phyloP scores from a whole-genome alignment of 2,888 invertebrate genomes.

The Polydrusus cervinus region DNA sequence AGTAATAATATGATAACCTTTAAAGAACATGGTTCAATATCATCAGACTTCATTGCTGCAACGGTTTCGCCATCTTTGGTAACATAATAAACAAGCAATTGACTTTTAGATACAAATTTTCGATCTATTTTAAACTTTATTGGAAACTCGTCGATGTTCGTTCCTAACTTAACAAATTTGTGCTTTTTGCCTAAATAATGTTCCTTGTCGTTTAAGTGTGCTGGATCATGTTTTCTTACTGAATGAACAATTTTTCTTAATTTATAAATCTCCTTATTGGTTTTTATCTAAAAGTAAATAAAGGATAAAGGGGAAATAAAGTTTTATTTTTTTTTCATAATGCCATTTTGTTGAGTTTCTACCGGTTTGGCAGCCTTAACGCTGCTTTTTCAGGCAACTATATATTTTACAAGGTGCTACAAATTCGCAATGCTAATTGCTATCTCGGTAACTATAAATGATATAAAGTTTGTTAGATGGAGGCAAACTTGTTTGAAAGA shows the following conservation, averaged over 20 bases:
- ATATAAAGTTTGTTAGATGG: too few relatives aligned
- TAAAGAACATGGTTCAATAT: conserved; percentile 74
- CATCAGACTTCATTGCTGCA: conserved; percentile 73
- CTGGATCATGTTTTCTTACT: conserved; percentile 59
- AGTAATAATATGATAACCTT: conserved; percentile 48
- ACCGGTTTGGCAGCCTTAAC: too few relatives aligned
- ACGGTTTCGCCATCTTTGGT: conserved; percentile 74
- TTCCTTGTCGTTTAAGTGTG: conserved; percentile 60
- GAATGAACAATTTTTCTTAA: conserved; percentile 62
- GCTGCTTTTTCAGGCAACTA: too few relatives aligned
- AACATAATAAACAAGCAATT: conserved; percentile 75
- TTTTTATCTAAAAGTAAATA: conserved; percentile 66
- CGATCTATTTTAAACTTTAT: conserved; percentile 72
- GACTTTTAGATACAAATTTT: conserved; percentile 71
- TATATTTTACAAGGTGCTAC: too few relatives aligned
- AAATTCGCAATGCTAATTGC: too few relatives aligned
- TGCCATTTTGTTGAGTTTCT: too few relatives aligned
- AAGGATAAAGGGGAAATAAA: too few relatives aligned
- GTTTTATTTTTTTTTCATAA: too few relatives aligned
- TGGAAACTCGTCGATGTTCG: conserved; percentile 67
- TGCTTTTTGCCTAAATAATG: conserved; percentile 65
- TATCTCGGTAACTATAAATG: too few relatives aligned
- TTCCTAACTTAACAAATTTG: conserved; percentile 61
- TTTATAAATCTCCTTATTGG: conserved; percentile 65
- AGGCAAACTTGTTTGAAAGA: too few relatives aligned